Evolutionary conservation across 2,113 vertebrate genomes (phyloP).

Genomic region (Herpailurus yagouaroundi): DNA sequence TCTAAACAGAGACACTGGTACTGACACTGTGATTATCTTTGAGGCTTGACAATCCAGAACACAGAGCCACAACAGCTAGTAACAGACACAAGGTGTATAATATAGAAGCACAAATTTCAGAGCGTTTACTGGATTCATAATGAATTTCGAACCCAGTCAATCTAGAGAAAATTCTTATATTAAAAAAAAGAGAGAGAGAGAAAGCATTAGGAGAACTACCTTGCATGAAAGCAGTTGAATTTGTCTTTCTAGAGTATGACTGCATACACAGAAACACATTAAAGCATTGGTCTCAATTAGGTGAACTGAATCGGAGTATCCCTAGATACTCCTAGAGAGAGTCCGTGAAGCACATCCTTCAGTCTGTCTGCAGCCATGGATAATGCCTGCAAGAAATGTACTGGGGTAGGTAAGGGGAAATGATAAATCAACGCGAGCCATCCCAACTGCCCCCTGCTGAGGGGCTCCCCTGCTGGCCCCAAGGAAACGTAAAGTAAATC

Average conservation of each 20-base stretch:
- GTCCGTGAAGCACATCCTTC: rapidly evolving
- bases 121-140: slow-evolving; percentile 12
- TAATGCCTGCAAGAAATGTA: background rate
- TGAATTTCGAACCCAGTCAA: slow-evolving; percentile 17
- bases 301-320: background rate
- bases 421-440: background rate
- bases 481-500: background rate
- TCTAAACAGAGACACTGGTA: background rate
- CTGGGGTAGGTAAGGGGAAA: background rate
- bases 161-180: background rate
- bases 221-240: background rate
- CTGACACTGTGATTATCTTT: background rate
- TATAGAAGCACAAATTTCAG: slow-evolving; percentile 42
- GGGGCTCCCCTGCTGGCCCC: too few relatives aligned
- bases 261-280: background rate
- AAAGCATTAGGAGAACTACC: background rate
- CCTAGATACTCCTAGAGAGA: background rate
- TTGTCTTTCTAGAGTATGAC: background rate
- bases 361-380: background rate
- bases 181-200: slow-evolving; percentile 45
- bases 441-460: background rate
- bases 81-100: slow-evolving; percentile 34
- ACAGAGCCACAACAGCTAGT: background rate
- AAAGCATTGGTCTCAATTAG: background rate
- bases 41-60: slow-evolving; percentile 19